Percentiles rank a stretch among this genome's conserved stretches.
Evolutionary conservation across 2,888 invertebrate genomes (phyloP).

Genomic region (Lydus trimaculatus): DNA sequence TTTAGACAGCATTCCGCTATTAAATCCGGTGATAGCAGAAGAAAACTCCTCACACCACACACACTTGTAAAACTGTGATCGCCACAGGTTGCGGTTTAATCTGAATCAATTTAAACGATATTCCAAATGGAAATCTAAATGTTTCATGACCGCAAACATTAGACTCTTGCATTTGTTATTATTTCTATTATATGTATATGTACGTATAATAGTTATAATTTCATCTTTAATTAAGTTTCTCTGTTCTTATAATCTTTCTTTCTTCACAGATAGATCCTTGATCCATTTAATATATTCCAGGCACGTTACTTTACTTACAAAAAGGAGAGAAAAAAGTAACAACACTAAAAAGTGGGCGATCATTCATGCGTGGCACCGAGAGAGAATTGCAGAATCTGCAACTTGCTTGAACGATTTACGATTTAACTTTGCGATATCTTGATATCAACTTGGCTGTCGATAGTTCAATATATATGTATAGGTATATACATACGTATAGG

Average conservation of each 20-base stretch:
- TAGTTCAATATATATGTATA: conserved; percentile 31
- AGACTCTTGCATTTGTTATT: conserved; percentile 35
- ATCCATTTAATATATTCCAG: conserved; percentile 38
- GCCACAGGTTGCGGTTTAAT: conserved; percentile 45
- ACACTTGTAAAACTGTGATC: conserved; percentile 47
- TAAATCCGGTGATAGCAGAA: no score
- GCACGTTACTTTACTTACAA: conserved; percentile 36
- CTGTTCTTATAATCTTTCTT: background rate
- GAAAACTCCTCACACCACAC: no score
- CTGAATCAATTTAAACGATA: conserved; percentile 48
- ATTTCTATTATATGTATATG: background rate
- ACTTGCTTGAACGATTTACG: conserved; percentile 52
- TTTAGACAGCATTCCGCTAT: background rate
- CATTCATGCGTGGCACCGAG: conserved; percentile 50
- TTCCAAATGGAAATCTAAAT: conserved; percentile 32
- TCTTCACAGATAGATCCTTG: background rate
- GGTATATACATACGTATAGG: conserved; percentile 26
- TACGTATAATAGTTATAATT: background rate
- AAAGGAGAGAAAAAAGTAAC: no score
- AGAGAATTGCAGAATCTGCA: conserved; percentile 47
- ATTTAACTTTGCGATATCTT: conserved; percentile 56
- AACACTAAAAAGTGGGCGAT: conserved; percentile 51
- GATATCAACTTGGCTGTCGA: conserved; percentile 43
- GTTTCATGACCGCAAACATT: conserved; percentile 44
- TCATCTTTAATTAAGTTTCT: background rate